phyloP scores from a whole-genome alignment of 2,797 vertebrate species.

The Helarctos malayanus region DNA sequence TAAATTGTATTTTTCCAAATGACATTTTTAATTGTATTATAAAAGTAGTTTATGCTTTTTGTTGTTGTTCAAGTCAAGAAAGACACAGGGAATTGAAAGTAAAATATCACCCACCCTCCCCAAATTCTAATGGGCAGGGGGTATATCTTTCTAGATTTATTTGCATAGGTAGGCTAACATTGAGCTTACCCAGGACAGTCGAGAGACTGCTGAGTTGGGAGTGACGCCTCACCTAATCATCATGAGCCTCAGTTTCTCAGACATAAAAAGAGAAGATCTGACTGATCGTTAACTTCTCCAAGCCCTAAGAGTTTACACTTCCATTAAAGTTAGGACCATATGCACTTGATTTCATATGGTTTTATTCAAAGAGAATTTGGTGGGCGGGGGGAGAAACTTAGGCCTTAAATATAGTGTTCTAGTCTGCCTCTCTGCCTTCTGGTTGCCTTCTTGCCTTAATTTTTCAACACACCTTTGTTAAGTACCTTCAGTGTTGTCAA shows the following conservation, averaged over 20 bases:
- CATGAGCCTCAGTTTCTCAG: background rate
- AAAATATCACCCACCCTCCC: background rate
- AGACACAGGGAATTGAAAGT: background rate
- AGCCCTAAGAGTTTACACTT: background rate
- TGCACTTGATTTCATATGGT: background rate
- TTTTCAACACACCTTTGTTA: background rate
- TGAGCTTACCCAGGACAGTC: accelerated
- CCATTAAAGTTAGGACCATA: background rate
- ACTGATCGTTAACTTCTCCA: background rate
- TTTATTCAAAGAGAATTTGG: constrained; percentile 11
- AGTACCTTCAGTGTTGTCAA: background rate
- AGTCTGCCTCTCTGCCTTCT: background rate
- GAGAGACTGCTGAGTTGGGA: accelerated
- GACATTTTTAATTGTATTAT: background rate
- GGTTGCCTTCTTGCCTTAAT: background rate
- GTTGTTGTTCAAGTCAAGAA: constrained; percentile 34
- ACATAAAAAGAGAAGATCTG: background rate
- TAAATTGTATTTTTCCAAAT: background rate
- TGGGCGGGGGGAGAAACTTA: background rate
- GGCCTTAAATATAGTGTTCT: background rate
- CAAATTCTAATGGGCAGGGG: background rate
- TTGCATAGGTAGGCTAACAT: background rate
- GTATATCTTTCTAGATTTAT: background rate
- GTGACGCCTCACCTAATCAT: background rate
- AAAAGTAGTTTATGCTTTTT: background rate